Base-by-base conservation (phyloP, 2,888 invertebrate genomes). In the Ophioninae sp. region DNA sequence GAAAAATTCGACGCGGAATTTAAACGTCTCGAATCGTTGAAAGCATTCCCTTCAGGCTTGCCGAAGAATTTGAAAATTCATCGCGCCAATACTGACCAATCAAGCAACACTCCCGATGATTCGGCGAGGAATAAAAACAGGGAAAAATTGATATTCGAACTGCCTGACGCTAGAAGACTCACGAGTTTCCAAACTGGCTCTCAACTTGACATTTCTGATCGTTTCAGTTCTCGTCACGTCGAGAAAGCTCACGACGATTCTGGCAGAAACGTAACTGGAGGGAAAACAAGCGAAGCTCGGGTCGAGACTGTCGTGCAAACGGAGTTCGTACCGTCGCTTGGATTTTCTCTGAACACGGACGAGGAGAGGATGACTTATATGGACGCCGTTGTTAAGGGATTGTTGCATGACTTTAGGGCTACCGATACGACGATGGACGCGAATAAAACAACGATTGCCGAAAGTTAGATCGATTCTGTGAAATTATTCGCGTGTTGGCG, bases 261-360 rank as follows among this genome's bases (percentile, higher is more conserved):
- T 17, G 44, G 68, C 22, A 58, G 10, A 10, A 79, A 65, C 8
- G 63, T n/a, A 39, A 72, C 78, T 9, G 20, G 61, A 1, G 44
- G 20, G 58, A 69, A 23, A 44, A 56, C 37, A 20, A 68, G 58
- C 41, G 73, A 76, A 58, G n/a, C 8, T 20, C 20, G 68, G 10
- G 41, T 30, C 9, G 71, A 86, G 71, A 87, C 86, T 7, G 72
- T 88, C 8, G 88, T 92, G 3, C 88, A 91, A 67, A 92, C 93
- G 0, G 93, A 93, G 86, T 88, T 93, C 6, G 89, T 93, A 20
- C 93, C 93, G 7, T 91, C 93, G 2, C 83, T 93, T 3, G 91
- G 93, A 64, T 93, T 93, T 71, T 89, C 91, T 5, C 86, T 93
- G 1, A 90, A 92, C 37, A 90, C 92, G 5, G 90, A 90, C 7